Conservation (phyloP, 2,888 invertebrate genomes). For the Nemotelus nigrinus region DNA sequence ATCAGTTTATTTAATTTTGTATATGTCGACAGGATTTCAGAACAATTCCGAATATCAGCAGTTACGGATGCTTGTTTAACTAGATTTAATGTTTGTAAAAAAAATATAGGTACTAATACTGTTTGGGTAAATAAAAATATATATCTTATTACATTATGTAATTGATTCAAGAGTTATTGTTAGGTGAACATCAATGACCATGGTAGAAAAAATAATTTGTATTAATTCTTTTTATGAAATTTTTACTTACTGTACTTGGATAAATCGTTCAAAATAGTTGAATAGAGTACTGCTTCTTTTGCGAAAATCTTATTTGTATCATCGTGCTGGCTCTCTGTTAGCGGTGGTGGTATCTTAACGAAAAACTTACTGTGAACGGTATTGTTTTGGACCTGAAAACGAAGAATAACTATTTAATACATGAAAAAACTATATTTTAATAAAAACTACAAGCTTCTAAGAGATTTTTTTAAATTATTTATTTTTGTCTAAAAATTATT, state of each 20-base stretch:
- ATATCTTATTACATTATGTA: too few species aligned
- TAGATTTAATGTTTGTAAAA: too few species aligned
- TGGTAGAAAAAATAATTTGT: background rate
- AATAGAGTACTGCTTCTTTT: conserved; percentile 37
- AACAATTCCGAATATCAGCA: too few species aligned
- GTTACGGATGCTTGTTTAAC: too few species aligned
- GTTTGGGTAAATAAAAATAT: too few species aligned
- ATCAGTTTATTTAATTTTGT: too few species aligned
- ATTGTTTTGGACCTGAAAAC: conserved; percentile 5
- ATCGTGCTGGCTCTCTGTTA: background rate
- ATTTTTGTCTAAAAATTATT: background rate
- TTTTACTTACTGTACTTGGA: conserved; percentile 36
- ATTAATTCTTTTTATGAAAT: background rate
- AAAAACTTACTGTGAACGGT: background rate
- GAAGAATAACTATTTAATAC: background rate
- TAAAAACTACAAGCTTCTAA: too few species aligned
- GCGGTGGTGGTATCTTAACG: conserved; percentile 15
- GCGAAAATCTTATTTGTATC: conserved; percentile 12
- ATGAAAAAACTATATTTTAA: too few species aligned
- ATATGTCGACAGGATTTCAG: too few species aligned
- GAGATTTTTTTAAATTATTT: background rate
- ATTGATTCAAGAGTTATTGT: too few species aligned
- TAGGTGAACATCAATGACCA: too few species aligned
- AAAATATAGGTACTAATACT: too few species aligned
- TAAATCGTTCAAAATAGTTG: conserved; percentile 4